Percentiles rank a stretch among this genome's conserved stretches.
These are phyloP conservation scores for Aspiorhynchus laticeps DNA, from an alignment of 2,113 vertebrate species.

Conservation along the genomic window DNA sequence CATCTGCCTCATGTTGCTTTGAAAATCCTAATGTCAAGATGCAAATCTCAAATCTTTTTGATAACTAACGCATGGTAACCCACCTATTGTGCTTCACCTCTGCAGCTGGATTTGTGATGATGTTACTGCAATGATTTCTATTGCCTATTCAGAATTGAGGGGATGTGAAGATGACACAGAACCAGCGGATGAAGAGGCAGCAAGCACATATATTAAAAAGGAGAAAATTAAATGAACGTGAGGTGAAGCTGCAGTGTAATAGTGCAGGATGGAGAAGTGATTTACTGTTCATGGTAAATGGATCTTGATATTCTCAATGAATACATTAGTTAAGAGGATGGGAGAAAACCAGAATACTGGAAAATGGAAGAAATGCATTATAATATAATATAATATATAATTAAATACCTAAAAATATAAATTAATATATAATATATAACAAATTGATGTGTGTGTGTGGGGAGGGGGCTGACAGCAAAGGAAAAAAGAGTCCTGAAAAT, in stretches of 20 bases:
- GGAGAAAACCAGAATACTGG: background rate
- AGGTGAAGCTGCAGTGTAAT: background rate
- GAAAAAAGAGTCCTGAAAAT: too few relatives aligned
- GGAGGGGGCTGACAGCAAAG: too few relatives aligned
- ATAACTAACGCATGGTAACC: background rate
- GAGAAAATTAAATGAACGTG: background rate
- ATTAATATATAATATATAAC: too few relatives aligned
- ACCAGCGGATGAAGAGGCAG: background rate
- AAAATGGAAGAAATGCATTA: background rate
- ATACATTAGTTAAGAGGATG: background rate
- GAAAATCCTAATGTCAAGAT: background rate
- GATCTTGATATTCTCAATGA: background rate
- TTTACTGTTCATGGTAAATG: background rate
- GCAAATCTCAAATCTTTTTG: background rate
- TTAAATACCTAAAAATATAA: too few relatives aligned
- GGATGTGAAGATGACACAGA: background rate
- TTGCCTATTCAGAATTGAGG: background rate
- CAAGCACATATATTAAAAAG: background rate
- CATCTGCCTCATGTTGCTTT: slow-evolving; percentile 4
- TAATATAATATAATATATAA: too few relatives aligned
- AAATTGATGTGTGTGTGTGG: too few relatives aligned
- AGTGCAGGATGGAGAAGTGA: background rate
- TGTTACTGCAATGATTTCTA: background rate
- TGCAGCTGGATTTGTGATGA: slow-evolving; percentile 12
- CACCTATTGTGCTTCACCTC: background rate